Evolutionary conservation across 2,113 vertebrate genomes (phyloP).

Genomic region (Paramormyrops kingsleyae): DNA sequence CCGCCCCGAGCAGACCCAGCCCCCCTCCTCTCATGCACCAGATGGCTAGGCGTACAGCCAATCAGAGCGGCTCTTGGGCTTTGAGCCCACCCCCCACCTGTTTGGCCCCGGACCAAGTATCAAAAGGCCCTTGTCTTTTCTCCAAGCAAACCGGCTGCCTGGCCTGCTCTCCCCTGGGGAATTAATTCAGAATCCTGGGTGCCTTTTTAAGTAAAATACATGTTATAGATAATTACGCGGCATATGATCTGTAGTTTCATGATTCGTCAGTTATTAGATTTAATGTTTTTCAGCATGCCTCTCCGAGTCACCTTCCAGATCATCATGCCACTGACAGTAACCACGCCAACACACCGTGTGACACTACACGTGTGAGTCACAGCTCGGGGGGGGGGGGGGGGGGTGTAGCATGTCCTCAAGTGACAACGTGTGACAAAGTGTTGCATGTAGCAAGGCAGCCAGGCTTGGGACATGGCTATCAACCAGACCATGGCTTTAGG

Average conservation of each 20-base stretch:
- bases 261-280: not conserved
- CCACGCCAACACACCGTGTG: not conserved
- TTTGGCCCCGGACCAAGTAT: not conserved
- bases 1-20: not conserved
- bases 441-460: not conserved
- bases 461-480: not conserved
- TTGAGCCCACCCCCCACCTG: conserved; percentile 8
- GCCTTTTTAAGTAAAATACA: not conserved
- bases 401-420: not conserved
- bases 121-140: conserved; percentile 6
- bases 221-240: not conserved
- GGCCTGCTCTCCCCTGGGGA: not conserved
- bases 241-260: not conserved
- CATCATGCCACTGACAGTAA: not conserved
- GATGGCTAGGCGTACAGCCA: conserved; percentile 2
- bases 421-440: not conserved
- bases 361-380: not conserved
- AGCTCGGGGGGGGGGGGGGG: not conserved
- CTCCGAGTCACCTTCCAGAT: not conserved
- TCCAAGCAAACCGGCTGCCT: not conserved
- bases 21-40: not conserved
- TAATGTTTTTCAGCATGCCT: not conserved
- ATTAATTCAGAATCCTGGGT: not conserved
- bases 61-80: not conserved
- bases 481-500: not conserved